phyloP scores from a whole-genome alignment of 1,140 invertebrate genomes.

The Mya arenaria region DNA sequence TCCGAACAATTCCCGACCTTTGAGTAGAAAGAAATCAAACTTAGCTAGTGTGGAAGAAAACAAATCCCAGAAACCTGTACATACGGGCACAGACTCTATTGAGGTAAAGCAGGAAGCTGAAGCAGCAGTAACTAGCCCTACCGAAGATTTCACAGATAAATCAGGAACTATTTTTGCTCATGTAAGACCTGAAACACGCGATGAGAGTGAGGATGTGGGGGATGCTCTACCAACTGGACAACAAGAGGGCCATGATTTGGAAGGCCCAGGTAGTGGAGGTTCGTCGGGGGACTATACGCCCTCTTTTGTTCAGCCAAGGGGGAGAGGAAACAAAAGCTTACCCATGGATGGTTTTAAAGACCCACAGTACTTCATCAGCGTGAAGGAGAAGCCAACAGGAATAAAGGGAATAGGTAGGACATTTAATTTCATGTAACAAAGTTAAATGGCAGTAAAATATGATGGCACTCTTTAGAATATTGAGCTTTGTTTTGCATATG shows the following conservation, averaged over 20 bases:
- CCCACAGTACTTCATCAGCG: constrained; percentile 13
- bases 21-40: constrained; percentile 14
- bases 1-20: neutral
- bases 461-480: neutral
- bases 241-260: neutral
- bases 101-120: neutral
- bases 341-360: constrained; percentile 21
- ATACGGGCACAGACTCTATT: no score
- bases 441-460: neutral
- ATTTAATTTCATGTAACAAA: neutral
- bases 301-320: neutral
- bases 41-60: constrained; percentile 1
- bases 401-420: constrained; percentile 43
- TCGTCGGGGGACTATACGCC: neutral
- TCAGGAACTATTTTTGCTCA: neutral
- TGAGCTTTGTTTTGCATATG: neutral
- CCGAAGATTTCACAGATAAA: neutral
- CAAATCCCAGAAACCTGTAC: neutral
- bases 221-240: constrained; percentile 13
- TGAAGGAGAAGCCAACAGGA: constrained; percentile 32
- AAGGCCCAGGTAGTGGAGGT: neutral
- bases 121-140: neutral
- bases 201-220: neutral
- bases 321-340: neutral
- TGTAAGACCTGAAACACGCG: constrained; percentile 6